These are phyloP conservation scores for Valencia hispanica DNA, from an alignment of 2,797 vertebrate species.

Conservation along the genomic window DNA sequence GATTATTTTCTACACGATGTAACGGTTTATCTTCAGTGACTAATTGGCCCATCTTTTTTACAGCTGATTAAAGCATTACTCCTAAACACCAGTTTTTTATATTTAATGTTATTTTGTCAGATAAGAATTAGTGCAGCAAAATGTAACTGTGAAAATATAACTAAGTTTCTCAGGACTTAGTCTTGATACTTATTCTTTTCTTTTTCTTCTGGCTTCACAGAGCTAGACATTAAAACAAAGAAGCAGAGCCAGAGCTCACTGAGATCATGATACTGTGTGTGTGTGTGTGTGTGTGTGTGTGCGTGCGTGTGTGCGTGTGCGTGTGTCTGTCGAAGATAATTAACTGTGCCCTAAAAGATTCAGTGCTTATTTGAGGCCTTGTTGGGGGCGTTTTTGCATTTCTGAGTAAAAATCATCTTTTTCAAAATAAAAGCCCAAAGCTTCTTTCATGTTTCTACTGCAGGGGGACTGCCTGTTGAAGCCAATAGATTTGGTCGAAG, in stretches of 20 bases:
- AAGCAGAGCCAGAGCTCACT: not conserved
- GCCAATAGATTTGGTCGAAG: not conserved
- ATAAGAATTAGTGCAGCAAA: not conserved
- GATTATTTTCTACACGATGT: not conserved
- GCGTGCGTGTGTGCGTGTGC: not conserved
- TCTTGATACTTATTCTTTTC: not conserved
- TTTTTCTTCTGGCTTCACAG: not conserved
- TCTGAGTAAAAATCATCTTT: not conserved
- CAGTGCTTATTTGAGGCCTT: not conserved
- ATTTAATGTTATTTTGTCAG: not conserved
- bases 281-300: not conserved
- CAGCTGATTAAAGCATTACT: not conserved
- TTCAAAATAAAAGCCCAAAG: conserved; percentile 7
- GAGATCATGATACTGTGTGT: not conserved
- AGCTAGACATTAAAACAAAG: not conserved
- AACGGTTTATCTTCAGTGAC: not conserved
- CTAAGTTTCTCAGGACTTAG: not conserved
- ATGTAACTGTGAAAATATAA: not conserved
- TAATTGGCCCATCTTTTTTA: not conserved
- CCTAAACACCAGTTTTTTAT: not conserved
- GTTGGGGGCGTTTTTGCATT: not conserved
- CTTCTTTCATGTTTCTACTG: not conserved
- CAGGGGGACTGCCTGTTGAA: not conserved
- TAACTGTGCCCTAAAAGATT: not conserved
- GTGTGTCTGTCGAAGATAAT: conserved; percentile 2